These are phyloP conservation scores for Miniopterus natalensis DNA, from an alignment of 2,113 vertebrate genomes.

Conservation along the genomic window DNA sequence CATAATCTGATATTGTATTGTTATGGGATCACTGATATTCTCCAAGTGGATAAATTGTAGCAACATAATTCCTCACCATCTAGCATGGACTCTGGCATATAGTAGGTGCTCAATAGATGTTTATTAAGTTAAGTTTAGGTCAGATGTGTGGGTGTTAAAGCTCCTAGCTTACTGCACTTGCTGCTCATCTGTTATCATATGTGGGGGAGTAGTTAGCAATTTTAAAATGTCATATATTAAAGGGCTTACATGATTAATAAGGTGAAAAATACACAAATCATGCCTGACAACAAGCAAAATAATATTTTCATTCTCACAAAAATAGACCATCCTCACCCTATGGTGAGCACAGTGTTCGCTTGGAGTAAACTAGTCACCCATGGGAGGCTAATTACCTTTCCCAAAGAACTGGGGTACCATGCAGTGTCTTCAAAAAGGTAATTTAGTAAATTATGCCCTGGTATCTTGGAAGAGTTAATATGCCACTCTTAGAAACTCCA, in stretches of 20 bases:
- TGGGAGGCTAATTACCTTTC: slow-evolving; percentile 75
- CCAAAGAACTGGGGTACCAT: slow-evolving; percentile 54
- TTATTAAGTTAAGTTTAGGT: slow-evolving; percentile 49
- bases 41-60: background rate
- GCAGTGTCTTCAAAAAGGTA: slow-evolving; percentile 60
- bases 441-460: slow-evolving; percentile 76
- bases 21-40: background rate
- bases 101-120: background rate
- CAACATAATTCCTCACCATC: background rate
- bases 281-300: slow-evolving; percentile 16
- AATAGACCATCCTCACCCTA: slow-evolving; percentile 33
- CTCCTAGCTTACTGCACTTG: background rate
- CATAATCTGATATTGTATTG: background rate
- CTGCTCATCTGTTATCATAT: background rate
- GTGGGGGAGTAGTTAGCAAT: background rate
- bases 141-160: background rate
- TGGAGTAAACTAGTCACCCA: slow-evolving; percentile 60
- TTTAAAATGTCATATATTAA: slow-evolving; percentile 15
- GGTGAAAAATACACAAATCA: slow-evolving; percentile 38
- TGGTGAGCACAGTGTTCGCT: slow-evolving; percentile 49
- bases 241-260: slow-evolving; percentile 24
- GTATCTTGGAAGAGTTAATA: slow-evolving; percentile 78
- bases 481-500: slow-evolving; percentile 78
- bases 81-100: background rate
- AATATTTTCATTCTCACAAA: slow-evolving; percentile 58